phyloP scores from a whole-genome alignment of 1,140 invertebrate genomes.

The Ditylenchus dipsaci region DNA sequence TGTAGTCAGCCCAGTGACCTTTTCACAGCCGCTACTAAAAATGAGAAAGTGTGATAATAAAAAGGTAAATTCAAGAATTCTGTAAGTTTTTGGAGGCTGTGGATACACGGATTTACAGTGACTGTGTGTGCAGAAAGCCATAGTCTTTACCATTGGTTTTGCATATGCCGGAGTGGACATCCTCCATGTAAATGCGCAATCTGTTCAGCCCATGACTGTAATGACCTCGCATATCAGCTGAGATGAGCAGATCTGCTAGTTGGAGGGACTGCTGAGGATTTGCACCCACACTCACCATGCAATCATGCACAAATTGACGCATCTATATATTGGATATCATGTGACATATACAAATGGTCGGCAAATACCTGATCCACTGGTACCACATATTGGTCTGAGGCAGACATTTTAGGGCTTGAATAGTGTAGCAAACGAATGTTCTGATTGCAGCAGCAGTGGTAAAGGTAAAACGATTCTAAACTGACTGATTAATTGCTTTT shows the following conservation, averaged over 20 bases:
- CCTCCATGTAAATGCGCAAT: constrained; percentile 42
- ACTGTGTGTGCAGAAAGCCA: background rate
- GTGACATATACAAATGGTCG: background rate
- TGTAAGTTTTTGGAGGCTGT: too few species aligned
- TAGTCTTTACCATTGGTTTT: constrained; percentile 13
- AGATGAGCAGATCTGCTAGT: constrained; percentile 37
- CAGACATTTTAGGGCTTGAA: background rate
- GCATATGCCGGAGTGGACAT: constrained; percentile 37
- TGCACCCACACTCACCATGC: constrained; percentile 33
- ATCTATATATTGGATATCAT: constrained; percentile 19
- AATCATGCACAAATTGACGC: constrained; percentile 30
- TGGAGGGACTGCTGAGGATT: constrained; percentile 32
- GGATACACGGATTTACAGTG: too few species aligned
- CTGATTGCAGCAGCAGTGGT: too few species aligned
- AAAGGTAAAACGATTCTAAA: too few species aligned
- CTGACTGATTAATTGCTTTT: too few species aligned
- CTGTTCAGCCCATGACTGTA: constrained; percentile 47
- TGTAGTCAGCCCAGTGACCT: too few species aligned
- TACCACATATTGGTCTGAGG: background rate
- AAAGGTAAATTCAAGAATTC: too few species aligned
- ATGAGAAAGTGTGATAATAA: too few species aligned
- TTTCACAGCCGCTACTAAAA: too few species aligned
- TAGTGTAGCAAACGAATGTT: too few species aligned
- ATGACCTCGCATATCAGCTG: constrained; percentile 38
- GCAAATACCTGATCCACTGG: background rate